Percentiles rank a stretch among this genome's conserved stretches.
phyloP scores from a whole-genome alignment of 1,140 invertebrate genomes.

The Achatina immaculata region DNA sequence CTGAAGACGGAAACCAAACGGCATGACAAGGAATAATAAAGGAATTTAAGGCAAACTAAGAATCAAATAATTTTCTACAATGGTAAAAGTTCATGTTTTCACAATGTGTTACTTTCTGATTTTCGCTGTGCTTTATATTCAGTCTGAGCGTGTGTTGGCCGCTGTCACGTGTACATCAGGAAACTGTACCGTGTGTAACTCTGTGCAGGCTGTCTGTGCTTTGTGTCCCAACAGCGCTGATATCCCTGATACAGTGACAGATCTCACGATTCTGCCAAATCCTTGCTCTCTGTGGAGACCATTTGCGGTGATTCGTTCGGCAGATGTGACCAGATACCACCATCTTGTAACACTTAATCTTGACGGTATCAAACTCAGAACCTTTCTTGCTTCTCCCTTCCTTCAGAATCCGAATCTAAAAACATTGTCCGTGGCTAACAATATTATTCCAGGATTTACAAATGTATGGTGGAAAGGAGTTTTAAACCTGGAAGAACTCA shows the following conservation, averaged over 20 bases:
- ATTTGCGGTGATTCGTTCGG: too few species aligned
- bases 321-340: neutral
- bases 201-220: too few species aligned
- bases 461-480: constrained; percentile 42
- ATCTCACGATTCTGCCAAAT: too few species aligned
- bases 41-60: too few species aligned
- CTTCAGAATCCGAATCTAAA: neutral
- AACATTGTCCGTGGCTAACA: constrained; percentile 10
- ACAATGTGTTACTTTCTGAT: neutral
- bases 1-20: too few species aligned
- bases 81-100: neutral
- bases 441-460: neutral
- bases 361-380: neutral
- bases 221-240: too few species aligned
- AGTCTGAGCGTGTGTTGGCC: neutral
- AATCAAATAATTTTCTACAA: too few species aligned
- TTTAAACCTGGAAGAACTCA: constrained; percentile 41
- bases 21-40: too few species aligned
- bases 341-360: neutral
- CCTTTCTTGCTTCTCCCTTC: neutral
- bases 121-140: neutral
- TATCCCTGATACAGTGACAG: too few species aligned
- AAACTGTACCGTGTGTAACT: too few species aligned
- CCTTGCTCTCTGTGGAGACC: too few species aligned
- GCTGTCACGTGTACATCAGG: too few species aligned